These are phyloP conservation scores for Ispidina picta DNA, from an alignment of 2,797 vertebrate genomes.

Conservation along the genomic window DNA sequence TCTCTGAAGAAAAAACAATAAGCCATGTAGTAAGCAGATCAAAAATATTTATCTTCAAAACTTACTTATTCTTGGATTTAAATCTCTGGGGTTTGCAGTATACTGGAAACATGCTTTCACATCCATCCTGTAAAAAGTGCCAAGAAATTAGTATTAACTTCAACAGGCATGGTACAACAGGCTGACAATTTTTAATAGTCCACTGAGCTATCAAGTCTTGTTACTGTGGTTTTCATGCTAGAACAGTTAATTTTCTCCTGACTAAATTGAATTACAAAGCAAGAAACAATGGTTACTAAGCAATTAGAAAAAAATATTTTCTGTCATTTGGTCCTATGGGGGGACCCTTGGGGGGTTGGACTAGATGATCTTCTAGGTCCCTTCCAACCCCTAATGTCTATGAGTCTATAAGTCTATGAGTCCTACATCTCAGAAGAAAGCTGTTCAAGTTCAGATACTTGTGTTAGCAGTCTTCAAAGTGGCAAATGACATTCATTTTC, in stretches of 20 bases:
- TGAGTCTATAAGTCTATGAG: no score
- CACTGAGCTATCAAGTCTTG: background rate
- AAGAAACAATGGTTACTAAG: background rate
- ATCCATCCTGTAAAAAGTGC: slow-evolving; percentile 82
- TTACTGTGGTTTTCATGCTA: background rate
- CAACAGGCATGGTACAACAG: background rate
- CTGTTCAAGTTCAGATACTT: background rate
- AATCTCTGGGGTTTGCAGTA: slow-evolving; percentile 82
- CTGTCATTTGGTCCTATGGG: background rate
- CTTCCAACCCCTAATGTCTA: no score
- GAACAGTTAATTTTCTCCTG: background rate
- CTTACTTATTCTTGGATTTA: slow-evolving; percentile 89
- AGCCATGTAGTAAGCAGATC: background rate
- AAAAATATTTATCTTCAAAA: slow-evolving; percentile 31
- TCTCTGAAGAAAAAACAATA: background rate
- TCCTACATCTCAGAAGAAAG: background rate
- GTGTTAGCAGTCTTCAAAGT: background rate
- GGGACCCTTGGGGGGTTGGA: no score
- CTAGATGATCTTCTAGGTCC: no score
- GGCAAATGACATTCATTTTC: background rate
- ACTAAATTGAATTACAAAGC: background rate
- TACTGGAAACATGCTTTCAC: slow-evolving; percentile 91
- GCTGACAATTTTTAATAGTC: background rate
- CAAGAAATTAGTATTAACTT: slow-evolving; percentile 30
- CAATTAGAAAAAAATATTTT: background rate